Evolutionary conservation across 2,113 vertebrate species (phyloP), one percentile per base, ranked within the genome.

Genomic region (Cyprinodon variegatus): DNA sequence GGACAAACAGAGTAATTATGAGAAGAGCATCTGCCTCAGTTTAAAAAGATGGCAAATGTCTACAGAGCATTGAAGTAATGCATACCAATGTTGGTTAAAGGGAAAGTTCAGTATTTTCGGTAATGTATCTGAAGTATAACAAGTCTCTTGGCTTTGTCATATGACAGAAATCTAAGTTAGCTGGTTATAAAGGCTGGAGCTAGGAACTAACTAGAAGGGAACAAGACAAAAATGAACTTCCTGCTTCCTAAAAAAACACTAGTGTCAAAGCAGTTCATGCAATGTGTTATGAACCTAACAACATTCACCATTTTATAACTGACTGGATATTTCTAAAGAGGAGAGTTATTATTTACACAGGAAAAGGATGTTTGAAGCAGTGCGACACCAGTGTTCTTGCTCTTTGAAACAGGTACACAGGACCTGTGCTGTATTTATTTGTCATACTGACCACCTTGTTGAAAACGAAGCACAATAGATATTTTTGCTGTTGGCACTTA

Each of bases 21-120:
- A 4, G 29, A 68, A 37, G 61, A 79, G 57, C 22, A 48, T 68
- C 57, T 63, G 78, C 70, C 53, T 83, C 83, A 84, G 83, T 70
- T 65, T n/a, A 41, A 65, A 45, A 14, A 46, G 1, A 22, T 45
- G 12, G 11, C 2, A 76, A 81, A 91, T 74, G 29, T 67, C 40
- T 70, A 76, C 68, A 84, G 71, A 83, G 72, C 57, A 90, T 70
- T 65, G 45, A 45, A 76, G 78, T 29, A 64, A 74, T 70, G 41
- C 74, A 87, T 46, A 5, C 15, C 20, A 41, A 61, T 38, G 60
- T 61, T 62, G 60, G 46, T 40, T 61, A 68, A 57, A n/a, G 50
- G 50, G 50, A 57, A 20, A 57, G 50, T n/a, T 57, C 50, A 57
- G 50, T 15, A 57, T 57, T 20, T n/a, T 29, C 1, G 29, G 20